These are phyloP conservation scores for Glyphotaelius pellucidus DNA, from an alignment of 2,888 invertebrate genomes.

Conservation along the genomic window DNA sequence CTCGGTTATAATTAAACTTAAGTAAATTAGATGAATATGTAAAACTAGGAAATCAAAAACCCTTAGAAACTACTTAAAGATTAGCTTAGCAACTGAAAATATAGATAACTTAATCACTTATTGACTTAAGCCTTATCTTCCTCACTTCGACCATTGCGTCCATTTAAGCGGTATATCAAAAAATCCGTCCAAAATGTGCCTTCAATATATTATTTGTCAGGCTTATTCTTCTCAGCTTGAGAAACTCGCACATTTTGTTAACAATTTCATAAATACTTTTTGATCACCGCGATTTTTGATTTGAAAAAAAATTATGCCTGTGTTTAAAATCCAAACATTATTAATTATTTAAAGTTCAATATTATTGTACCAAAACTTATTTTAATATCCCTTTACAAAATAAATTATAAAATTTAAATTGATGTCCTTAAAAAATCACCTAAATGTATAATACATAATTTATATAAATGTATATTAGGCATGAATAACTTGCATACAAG, in stretches of 20 bases:
- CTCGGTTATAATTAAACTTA: slow-evolving; percentile 8
- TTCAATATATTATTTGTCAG: slow-evolving; percentile 51
- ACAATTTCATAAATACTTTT: not conserved
- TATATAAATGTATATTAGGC: not conserved
- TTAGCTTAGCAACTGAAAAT: slow-evolving; percentile 29
- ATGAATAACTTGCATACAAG: not conserved
- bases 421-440: not conserved
- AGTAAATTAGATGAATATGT: slow-evolving; percentile 35
- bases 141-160: slow-evolving; percentile 53
- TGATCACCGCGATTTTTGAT: not conserved
- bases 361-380: not conserved
- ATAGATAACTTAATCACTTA: slow-evolving; percentile 34
- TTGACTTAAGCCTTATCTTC: slow-evolving; percentile 38
- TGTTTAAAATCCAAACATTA: not conserved
- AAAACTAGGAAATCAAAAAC: slow-evolving; percentile 16
- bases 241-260: slow-evolving; percentile 64
- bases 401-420: not conserved
- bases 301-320: not conserved
- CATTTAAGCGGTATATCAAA: slow-evolving; percentile 56
- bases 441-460: not conserved
- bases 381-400: not conserved
- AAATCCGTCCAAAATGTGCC: slow-evolving; percentile 66
- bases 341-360: not conserved
- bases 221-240: slow-evolving; percentile 40
- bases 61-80: slow-evolving; percentile 28